Evolutionary conservation across 2,888 invertebrate species (phyloP).

Genomic region (Lypha dubia): DNA sequence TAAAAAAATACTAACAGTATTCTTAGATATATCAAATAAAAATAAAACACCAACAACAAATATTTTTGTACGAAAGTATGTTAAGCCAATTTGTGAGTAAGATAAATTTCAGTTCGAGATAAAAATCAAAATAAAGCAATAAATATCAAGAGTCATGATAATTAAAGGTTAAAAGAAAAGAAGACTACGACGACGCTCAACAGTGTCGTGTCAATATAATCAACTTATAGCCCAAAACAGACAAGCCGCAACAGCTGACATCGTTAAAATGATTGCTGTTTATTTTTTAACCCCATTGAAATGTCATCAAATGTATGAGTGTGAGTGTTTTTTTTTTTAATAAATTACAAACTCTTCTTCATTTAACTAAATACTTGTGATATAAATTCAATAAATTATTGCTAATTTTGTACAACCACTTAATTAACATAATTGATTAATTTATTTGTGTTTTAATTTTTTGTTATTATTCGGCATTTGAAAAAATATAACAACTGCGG

Average conservation of each 20-base stretch:
- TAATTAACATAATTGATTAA: constrained; percentile 30
- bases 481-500: constrained; percentile 2
- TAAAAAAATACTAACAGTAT: background rate
- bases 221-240: too few species aligned
- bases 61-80: background rate
- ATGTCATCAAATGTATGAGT: background rate
- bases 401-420: constrained; percentile 8
- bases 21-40: background rate
- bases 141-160: constrained; percentile 13
- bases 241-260: background rate
- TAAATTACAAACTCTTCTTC: background rate
- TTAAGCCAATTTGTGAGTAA: background rate
- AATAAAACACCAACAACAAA: background rate
- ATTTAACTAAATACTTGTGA: background rate
- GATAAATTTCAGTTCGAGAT: background rate
- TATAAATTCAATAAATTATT: background rate
- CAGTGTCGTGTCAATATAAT: constrained; percentile 3
- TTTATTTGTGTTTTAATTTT: constrained; percentile 26
- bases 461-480: background rate
- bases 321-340: background rate
- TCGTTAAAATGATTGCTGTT: background rate
- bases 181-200: background rate
- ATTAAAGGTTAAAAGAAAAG: background rate
- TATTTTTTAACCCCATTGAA: background rate
- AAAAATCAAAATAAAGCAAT: background rate